Percentiles rank a stretch among this genome's conserved stretches.
Evolutionary conservation across 2,113 vertebrate species (phyloP).

Genomic region (Ammodytes dubius): DNA sequence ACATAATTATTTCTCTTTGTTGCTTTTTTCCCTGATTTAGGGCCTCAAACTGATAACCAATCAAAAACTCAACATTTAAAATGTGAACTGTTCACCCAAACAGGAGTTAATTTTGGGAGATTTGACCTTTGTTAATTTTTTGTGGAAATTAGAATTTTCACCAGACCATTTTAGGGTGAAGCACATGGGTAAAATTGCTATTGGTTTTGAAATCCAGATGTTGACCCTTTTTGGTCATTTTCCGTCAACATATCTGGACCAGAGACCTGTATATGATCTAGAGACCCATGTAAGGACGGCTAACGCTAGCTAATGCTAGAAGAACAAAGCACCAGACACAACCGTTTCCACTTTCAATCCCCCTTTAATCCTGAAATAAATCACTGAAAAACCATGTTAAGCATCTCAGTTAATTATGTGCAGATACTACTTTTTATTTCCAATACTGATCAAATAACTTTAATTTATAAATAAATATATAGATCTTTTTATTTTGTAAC

Average conservation of each 20-base stretch:
- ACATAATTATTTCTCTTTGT: conserved; percentile 1
- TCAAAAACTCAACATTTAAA: background rate
- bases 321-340: too few relatives aligned
- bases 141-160: too few relatives aligned
- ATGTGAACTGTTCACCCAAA: background rate
- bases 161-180: background rate
- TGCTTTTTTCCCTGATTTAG: background rate
- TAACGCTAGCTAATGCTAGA: too few relatives aligned
- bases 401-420: background rate
- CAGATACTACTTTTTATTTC: background rate
- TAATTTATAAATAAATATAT: background rate
- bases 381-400: background rate
- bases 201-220: background rate
- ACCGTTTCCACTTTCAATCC: background rate
- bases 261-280: background rate
- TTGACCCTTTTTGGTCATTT: background rate
- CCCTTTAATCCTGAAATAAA: background rate
- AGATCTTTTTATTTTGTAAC: background rate
- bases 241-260: background rate
- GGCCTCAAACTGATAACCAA: background rate
- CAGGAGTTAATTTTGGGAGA: background rate
- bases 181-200: background rate
- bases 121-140: too few relatives aligned
- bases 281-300: too few relatives aligned
- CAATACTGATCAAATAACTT: background rate